Evolutionary conservation across 2,797 vertebrate species (phyloP).

Genomic region (Helicolenus hilgendorfi): DNA sequence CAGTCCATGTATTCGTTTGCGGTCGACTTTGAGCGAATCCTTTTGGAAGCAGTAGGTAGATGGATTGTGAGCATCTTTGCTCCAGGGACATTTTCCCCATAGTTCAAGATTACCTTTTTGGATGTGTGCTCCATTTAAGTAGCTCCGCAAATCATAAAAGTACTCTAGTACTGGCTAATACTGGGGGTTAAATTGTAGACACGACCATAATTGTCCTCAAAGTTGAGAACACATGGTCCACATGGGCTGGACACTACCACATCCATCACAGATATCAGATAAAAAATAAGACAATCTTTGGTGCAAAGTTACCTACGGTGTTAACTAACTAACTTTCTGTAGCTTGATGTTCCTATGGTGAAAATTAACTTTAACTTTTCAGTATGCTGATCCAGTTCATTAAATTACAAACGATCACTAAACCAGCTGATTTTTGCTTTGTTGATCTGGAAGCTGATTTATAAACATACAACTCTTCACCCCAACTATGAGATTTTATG

Average conservation of each 20-base stretch:
- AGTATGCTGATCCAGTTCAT: background rate
- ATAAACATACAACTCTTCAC: background rate
- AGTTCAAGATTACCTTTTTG: slow-evolving; percentile 68
- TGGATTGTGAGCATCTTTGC: slow-evolving; percentile 52
- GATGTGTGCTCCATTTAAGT: slow-evolving; percentile 59
- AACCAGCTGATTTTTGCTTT: background rate
- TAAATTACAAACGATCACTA: background rate
- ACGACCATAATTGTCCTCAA: background rate
- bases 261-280: background rate
- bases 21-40: slow-evolving; percentile 63
- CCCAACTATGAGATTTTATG: background rate
- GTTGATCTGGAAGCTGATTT: background rate
- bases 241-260: background rate
- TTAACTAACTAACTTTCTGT: background rate
- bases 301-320: background rate
- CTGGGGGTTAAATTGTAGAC: no score
- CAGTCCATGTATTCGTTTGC: slow-evolving; percentile 67
- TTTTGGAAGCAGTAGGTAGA: slow-evolving; percentile 51
- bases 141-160: slow-evolving; percentile 41
- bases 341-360: background rate
- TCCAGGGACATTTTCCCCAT: slow-evolving; percentile 50
- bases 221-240: background rate
- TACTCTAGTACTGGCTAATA: background rate
- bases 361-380: background rate
- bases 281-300: background rate